Evolutionary conservation across 2,113 vertebrate genomes (phyloP), one percentile per base, ranked within the genome.

Genomic region (Oryzias celebensis): DNA sequence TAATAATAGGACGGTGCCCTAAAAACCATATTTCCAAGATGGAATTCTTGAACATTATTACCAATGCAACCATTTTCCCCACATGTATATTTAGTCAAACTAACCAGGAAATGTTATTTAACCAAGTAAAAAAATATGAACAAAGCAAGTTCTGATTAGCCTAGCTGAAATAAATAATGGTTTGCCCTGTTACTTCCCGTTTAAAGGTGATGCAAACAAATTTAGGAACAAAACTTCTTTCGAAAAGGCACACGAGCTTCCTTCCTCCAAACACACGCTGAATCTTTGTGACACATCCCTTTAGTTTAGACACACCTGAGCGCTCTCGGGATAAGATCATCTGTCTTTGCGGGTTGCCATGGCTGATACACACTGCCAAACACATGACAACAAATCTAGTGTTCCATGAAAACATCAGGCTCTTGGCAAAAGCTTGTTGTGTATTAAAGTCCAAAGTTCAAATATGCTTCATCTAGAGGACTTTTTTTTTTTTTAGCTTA

Each of bases 181-280:
- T 47, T 31, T 63, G 61, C 28, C 43, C 50, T 26, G 31, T 1
- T 42, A 45, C 68, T 79, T 83, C 82, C 75, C 53, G 49, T 71
- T 81, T 65, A 41, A 16, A 52, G 18, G 53, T 26, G 23, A 24
- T 13, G 24, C 48, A 61, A 56, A 62, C 36, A 58, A 54, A 64
- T 0, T 42, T 13, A 49, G 12, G 26, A 68, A 61, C 50, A 61
- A 65, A 84, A 81, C 71, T 89, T 88, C 75, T 89, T 88, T 87
- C 57, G 73, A 31, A 71, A 62, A 55, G 43, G 51, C 68, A 80
- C 65, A 87, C 77, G 73, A 22, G 31, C 52, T 82, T 85, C 83
- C 86, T 88, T 85, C 87, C 77, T 74, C 61, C 8, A 36, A 12
- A 36, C 62, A 44, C 12, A 15, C 14, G 52, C 36, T 20, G 52